Percentiles rank a stretch among this genome's conserved stretches.
Evolutionary conservation across 2,113 vertebrate species (phyloP).

Genomic region (Casuarius casuarius): DNA sequence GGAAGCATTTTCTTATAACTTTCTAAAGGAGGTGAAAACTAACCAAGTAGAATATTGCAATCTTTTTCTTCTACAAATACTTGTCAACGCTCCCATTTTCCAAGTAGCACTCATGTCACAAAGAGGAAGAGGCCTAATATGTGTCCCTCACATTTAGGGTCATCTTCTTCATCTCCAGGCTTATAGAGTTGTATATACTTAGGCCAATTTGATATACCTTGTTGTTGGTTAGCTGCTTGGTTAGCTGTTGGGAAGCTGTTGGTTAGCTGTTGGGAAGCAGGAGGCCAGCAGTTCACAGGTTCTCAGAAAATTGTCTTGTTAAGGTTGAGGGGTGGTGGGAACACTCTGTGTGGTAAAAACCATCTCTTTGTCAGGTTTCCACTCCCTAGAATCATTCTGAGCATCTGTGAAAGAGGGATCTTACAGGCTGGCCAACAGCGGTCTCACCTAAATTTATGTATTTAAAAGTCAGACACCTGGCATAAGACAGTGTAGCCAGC

Average conservation of each 20-base stretch:
- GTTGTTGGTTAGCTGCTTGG: not conserved
- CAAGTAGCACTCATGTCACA: not conserved
- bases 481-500: not conserved
- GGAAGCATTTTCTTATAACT: not conserved
- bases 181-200: not conserved
- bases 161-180: not conserved
- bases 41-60: not conserved
- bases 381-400: not conserved
- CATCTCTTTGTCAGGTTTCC: not conserved
- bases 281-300: not conserved
- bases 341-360: not conserved
- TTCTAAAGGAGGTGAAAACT: not conserved
- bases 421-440: not conserved
- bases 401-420: not conserved
- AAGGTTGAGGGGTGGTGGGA: not conserved
- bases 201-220: not conserved
- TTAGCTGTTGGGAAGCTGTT: too few relatives aligned
- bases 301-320: not conserved
- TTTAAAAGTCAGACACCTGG: not conserved
- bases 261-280: not conserved
- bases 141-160: not conserved
- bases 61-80: not conserved
- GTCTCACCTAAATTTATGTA: not conserved
- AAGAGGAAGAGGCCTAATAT: not conserved
- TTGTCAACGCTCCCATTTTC: not conserved